Percentiles rank a stretch among this genome's conserved stretches.
Conservation (phyloP, 1,140 invertebrate species). For the Eciton burchellii region DNA sequence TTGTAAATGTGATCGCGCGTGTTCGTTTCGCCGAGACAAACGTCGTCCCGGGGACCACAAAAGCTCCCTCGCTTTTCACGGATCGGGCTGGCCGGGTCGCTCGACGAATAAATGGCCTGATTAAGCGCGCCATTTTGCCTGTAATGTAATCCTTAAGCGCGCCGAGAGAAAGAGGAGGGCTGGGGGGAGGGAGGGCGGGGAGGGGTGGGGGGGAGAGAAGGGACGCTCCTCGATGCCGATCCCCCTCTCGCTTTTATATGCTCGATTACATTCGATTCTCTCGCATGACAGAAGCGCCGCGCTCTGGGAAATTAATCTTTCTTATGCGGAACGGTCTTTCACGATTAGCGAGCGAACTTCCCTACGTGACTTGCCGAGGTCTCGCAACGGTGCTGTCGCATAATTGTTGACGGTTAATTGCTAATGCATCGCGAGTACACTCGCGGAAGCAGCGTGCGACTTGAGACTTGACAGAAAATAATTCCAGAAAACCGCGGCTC, state of each 20-base stretch:
- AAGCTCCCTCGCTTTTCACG: conserved; percentile 63
- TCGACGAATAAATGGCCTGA: conserved; percentile 77
- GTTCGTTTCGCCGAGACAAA: conserved; percentile 8
- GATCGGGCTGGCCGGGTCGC: conserved; percentile 42
- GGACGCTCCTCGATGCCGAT: not conserved
- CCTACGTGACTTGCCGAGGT: conserved; percentile 3
- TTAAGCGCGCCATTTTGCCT: conserved; percentile 78
- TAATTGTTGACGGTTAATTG: conserved; percentile 21
- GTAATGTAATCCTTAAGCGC: conserved; percentile 76
- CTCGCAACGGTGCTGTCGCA: not conserved
- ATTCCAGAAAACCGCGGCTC: not conserved
- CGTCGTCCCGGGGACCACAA: conserved; percentile 50
- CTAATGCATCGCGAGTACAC: not conserved
- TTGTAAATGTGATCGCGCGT: too few species aligned
- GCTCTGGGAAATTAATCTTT: conserved; percentile 42
- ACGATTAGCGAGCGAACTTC: too few species aligned
- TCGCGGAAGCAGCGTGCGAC: too few species aligned
- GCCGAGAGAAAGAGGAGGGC: too few species aligned
- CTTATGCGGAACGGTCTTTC: not conserved
- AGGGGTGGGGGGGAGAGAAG: too few species aligned
- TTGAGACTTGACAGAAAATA: too few species aligned
- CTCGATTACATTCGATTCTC: conserved; percentile 54
- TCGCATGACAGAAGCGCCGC: conserved; percentile 1
- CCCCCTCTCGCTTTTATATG: conserved; percentile 42
- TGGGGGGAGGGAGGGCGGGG: too few species aligned